phyloP scores from a whole-genome alignment of 2,888 invertebrate species.

The Sepiola atlantica region DNA sequence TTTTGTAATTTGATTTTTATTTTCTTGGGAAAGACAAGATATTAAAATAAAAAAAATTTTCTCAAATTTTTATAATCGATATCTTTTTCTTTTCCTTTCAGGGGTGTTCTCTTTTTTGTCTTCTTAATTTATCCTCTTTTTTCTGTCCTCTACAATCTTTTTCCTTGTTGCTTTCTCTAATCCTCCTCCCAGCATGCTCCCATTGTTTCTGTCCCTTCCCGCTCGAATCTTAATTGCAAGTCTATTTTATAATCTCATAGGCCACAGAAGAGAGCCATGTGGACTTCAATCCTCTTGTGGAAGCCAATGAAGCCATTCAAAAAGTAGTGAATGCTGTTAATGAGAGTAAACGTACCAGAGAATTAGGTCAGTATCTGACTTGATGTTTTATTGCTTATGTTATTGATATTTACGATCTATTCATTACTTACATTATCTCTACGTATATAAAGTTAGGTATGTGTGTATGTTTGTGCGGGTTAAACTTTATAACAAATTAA shows the following conservation, averaged over 20 bases:
- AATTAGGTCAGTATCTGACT: neutral
- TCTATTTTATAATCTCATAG: neutral
- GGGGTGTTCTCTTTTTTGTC: neutral
- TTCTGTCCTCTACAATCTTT: too few relatives aligned
- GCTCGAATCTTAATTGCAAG: neutral
- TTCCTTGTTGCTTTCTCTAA: neutral
- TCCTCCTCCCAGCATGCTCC: neutral
- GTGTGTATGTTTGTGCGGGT: too few relatives aligned
- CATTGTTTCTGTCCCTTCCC: neutral
- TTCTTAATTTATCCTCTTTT: too few relatives aligned
- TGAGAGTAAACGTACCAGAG: constrained; percentile 35
- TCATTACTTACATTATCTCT: too few relatives aligned
- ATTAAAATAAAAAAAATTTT: too few relatives aligned
- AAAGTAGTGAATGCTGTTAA: constrained; percentile 6
- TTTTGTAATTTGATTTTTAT: too few relatives aligned
- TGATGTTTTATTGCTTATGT: too few relatives aligned
- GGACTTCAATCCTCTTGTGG: neutral
- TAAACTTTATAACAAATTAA: too few relatives aligned
- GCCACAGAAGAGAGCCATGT: constrained; percentile 33
- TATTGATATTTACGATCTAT: too few relatives aligned
- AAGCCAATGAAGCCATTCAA: neutral
- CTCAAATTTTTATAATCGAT: too few relatives aligned
- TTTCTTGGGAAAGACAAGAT: too few relatives aligned
- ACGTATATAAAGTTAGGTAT: too few relatives aligned
- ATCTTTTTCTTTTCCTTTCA: neutral